Evolutionary conservation across 2,113 vertebrate species (phyloP), one percentile per base, ranked within the genome.

Genomic region (Entomyzon cyanotis): DNA sequence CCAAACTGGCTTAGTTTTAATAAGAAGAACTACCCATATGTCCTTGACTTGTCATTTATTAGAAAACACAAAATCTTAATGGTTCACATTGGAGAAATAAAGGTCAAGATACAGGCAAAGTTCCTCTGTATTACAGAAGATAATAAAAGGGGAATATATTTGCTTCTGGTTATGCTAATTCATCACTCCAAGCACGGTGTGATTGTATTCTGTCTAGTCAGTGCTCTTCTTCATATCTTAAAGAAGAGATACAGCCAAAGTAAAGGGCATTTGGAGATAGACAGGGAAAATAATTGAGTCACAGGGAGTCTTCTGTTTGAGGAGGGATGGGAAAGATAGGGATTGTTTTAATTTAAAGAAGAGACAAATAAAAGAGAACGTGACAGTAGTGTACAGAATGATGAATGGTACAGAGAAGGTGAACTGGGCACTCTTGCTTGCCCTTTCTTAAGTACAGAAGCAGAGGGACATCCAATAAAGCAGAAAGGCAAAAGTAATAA

Each of bases 271-370:
- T 89, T 93, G 74, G 69, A 91, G 89, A 85, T 89, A 75, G 80
- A 71, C 93, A 89, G 58, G 65, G 67, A 64, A 94, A 94, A 75
- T 91, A 90, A 93, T 87, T 93, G 94, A 93, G 83, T 85, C 87
- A 84, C 47, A 46, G 56, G 64, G 76, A 76, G 25, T 82, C 62
- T 89, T 84, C 65, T 95, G 52, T 94, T 92, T 95, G 89, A 93
- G 77, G 39, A 93, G 55, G 89, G 84, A 64, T 84, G 50, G 89
- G 56, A 80, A 81, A 69, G 76, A 71, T 93, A 87, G 77, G 41
- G 69, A 30, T 93, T 93, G 74, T 73, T 96, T 92, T 89, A 93
- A 89, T 95, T 91, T 95, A 78, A 81, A 84, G 77, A 86, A 63
- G 89, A 87, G 74, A 71, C 84, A 96, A 93, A 84, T 93, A 90